Evolutionary conservation across 2,113 vertebrate genomes (phyloP), one percentile per base, ranked within the genome.

Genomic region (Nibea albiflora): DNA sequence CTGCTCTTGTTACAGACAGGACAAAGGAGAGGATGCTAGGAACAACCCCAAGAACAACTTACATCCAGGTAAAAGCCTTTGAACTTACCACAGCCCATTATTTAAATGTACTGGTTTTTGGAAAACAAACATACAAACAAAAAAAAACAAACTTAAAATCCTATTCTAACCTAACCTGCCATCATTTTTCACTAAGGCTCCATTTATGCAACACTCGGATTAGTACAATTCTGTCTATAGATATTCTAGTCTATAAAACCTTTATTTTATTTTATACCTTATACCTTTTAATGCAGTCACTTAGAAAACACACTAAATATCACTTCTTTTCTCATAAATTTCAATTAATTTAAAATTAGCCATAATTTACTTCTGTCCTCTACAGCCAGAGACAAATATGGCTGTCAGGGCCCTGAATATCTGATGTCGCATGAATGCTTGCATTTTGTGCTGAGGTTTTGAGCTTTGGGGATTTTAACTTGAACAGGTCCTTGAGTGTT

Each of bases 41-140:
- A 81, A 86, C 50, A 75, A 69, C 72, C 84, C 64, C 57, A 60
- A 73, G 65, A 74, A 79, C 81, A 75, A 17, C 47, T 89, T 71
- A 56, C 81, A 82, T 80, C 76, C 77, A 79, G 82, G 71, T 81
- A 70, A 39, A 39, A 9, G 35, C 35, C 35, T 39, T 39, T 39
- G 35, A 39, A 39, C 35, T 39, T 9, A 39, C 35, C 8, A 39
- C 35, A 58, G n/a, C 0, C 3, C 0, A 24, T 11, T 78, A 16
- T 42, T 17, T 11, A 46, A 50, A 17, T 28, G 0, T 47, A 65
- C 56, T 65, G 19, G 7, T 9, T 71, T 64, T 31, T 20, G 19
- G 46, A 54, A 50, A 71, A 8, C 5, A 35, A 35, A 31, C 5
- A 35, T 6, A 31, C 31, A 31, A 31, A 31, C 31, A 26, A 26